Conservation (phyloP, 1,140 invertebrate species). For the Homalodisca vitripennis region DNA sequence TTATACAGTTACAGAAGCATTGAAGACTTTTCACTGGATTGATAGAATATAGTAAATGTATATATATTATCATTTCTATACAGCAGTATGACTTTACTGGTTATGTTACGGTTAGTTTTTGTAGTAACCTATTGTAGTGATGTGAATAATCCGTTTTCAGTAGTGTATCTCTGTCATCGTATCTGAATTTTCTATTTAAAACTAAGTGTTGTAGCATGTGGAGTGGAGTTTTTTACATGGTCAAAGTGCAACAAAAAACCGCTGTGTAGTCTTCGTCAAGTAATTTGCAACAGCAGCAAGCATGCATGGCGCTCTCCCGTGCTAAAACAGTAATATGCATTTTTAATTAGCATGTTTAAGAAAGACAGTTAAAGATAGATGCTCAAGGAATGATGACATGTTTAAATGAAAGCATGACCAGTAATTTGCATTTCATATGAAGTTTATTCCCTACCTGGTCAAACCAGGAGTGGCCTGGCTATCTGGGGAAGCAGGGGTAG, state of each 20-base stretch:
- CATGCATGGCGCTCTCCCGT: constrained; percentile 16
- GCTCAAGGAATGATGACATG: constrained; percentile 12
- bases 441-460: constrained; percentile 40
- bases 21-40: too few relatives aligned
- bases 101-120: too few relatives aligned
- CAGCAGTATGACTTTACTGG: too few relatives aligned
- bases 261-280: background rate
- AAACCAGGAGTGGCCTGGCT: constrained; percentile 43
- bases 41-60: too few relatives aligned
- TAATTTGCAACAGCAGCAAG: background rate
- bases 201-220: too few relatives aligned
- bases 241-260: background rate
- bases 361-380: constrained; percentile 20
- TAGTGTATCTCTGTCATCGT: too few relatives aligned
- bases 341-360: constrained; percentile 1
- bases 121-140: too few relatives aligned
- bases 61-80: too few relatives aligned
- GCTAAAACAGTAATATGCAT: constrained; percentile 10
- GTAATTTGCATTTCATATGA: constrained; percentile 28
- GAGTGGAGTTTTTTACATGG: background rate
- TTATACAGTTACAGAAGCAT: too few relatives aligned
- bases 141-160: too few relatives aligned
- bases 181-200: too few relatives aligned
- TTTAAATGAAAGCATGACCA: constrained; percentile 29
- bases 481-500: constrained; percentile 38